Percentiles rank a stretch among this genome's conserved stretches.
Evolutionary conservation across 2,113 vertebrate species (phyloP).

Genomic region (Psettodes erumei): DNA sequence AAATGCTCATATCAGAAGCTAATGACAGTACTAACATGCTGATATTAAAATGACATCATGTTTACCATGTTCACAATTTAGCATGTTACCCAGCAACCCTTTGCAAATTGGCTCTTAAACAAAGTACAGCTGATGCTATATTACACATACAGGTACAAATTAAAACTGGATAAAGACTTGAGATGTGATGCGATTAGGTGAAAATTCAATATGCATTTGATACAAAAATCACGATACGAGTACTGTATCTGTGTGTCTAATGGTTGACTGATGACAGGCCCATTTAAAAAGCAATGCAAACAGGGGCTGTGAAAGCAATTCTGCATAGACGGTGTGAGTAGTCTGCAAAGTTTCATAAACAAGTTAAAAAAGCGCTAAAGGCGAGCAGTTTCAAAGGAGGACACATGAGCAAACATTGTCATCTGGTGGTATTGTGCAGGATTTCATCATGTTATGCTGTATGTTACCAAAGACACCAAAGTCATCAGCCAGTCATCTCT

Average conservation of each 20-base stretch:
- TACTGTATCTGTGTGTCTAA: background rate
- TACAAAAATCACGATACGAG: background rate
- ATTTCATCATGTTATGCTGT: constrained; percentile 26
- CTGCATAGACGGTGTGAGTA: background rate
- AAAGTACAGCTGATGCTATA: background rate
- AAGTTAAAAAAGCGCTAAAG: background rate
- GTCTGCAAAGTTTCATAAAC: constrained; percentile 25
- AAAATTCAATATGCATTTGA: background rate
- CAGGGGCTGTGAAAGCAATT: background rate
- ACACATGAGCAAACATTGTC: constrained; percentile 1
- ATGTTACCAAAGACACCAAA: constrained; percentile 57
- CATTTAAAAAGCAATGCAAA: constrained; percentile 15
- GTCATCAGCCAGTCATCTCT: constrained; percentile 37
- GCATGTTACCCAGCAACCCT: background rate
- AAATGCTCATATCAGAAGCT: background rate
- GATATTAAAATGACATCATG: too few relatives aligned
- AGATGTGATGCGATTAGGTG: background rate
- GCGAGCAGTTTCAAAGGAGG: background rate
- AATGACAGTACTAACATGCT: background rate
- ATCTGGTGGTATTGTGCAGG: constrained; percentile 4
- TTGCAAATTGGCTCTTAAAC: background rate
- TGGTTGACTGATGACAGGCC: background rate
- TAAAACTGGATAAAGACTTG: background rate
- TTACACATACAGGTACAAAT: background rate
- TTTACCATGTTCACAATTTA: background rate